Evolutionary conservation across 2,113 vertebrate genomes (phyloP).

Genomic region (human): DNA sequence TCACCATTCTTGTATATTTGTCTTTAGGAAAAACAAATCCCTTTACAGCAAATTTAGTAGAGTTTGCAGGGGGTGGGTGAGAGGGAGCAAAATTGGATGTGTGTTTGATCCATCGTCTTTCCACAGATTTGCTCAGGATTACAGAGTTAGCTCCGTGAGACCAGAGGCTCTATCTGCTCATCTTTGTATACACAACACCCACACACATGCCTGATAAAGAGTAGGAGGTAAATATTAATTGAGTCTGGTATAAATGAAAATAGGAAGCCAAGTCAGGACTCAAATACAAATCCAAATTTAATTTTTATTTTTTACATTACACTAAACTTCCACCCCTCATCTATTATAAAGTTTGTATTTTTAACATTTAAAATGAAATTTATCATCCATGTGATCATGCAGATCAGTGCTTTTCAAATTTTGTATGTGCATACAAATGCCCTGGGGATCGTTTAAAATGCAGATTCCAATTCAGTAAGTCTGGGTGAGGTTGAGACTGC

Average conservation of each 20-base stretch:
- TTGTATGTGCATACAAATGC: not conserved
- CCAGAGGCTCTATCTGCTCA: not conserved
- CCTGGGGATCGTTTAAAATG: not conserved
- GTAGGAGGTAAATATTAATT: not conserved
- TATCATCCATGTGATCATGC: not conserved
- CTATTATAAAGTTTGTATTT: slow-evolving; percentile 10
- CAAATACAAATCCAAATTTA: not conserved
- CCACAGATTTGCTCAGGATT: not conserved
- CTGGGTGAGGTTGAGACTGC: not conserved
- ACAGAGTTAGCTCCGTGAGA: not conserved
- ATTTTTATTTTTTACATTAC: not conserved
- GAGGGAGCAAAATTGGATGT: not conserved
- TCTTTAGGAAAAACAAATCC: not conserved
- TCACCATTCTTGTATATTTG: not conserved
- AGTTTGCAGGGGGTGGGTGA: not conserved
- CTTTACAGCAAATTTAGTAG: not conserved
- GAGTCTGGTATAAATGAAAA: not conserved
- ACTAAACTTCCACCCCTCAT: not conserved
- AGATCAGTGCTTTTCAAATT: not conserved
- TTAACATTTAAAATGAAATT: slow-evolving; percentile 40
- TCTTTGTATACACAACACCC: not conserved
- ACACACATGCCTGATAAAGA: not conserved
- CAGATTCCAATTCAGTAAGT: not conserved
- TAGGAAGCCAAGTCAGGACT: not conserved
- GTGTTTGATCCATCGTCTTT: not conserved